Base-by-base conservation (phyloP, 2,888 invertebrate genomes). In the Monochamus alternatus region DNA sequence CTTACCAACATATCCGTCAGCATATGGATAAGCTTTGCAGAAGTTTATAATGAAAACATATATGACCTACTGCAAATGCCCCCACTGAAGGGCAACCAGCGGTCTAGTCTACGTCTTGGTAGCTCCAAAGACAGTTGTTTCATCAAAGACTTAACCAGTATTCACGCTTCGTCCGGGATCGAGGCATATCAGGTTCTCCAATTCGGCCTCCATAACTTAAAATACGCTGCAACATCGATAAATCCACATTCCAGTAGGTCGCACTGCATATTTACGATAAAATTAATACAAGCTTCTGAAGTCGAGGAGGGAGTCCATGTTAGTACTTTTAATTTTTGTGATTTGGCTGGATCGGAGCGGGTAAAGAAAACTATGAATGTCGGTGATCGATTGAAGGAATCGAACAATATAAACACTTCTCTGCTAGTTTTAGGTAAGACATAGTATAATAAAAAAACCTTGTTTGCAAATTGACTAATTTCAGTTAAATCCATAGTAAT, bases 261-360 rank as follows among this genome's bases (percentile, higher is more conserved):
- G 0, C 98, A 98, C 88, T 96, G 96, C 79, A 92, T 98, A 70
- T 97, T 98, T 86, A 94, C 94, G 0, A 93, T 97, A 62, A 94
- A 94, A 70, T 90, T 97, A 85, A 89, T 97, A 0, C 93, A 94
- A 62, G 74, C 82, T 0, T 90, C 92, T 65, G 88, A 87, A 47
- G 78, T 79, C 74, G 78, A 85, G 77, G 71, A 85, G 75, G 38
- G 87, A 75, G 76, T 85, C 32, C 80, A 85, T 43, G 87, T 89
- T 0, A 86, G 83, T 64, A 80, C 80, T 65, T 91, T 97, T 80
- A 94, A 96, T 0, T 94, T 98, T 84, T 97, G 97, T 89, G 98
- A 98, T 90, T 89, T 98, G 79, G 98, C 98, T 62, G 98, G 98
- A 0, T 94, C 95, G 14, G 98, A 98, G 87, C 91, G 97, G 2